Conservation (phyloP, 2,113 vertebrate genomes). For the Sterrhoptilus dennistouni region DNA sequence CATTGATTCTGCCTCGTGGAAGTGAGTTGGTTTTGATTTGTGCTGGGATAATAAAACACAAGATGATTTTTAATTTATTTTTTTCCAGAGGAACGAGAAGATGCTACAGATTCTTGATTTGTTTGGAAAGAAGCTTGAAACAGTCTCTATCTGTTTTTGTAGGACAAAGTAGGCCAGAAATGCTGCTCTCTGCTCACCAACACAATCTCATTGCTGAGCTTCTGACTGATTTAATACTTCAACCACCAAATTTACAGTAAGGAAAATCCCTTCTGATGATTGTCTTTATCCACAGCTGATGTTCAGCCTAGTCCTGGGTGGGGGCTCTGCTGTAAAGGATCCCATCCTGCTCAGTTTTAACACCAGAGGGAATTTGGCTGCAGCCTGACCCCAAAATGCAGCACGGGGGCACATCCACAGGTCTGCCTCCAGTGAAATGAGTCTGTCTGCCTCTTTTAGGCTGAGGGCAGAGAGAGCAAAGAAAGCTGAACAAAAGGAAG, state of each 20-base stretch:
- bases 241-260: neutral
- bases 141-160: neutral
- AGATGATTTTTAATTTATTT: neutral
- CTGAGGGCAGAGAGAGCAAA: constrained; percentile 70
- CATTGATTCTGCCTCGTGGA: neutral
- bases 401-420: neutral
- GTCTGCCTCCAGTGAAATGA: neutral
- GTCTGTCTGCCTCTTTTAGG: neutral
- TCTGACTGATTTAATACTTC: neutral
- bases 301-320: neutral
- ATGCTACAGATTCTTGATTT: neutral
- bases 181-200: neutral
- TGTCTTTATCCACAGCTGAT: neutral
- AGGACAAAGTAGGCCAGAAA: neutral
- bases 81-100: neutral
- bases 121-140: neutral
- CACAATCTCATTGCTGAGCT: neutral
- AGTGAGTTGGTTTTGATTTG: neutral
- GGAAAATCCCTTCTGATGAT: neutral
- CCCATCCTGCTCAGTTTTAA: neutral
- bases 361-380: neutral
- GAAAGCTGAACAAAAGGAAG: constrained; percentile 68
- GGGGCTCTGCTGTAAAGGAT: neutral
- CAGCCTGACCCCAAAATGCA: neutral
- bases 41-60: neutral